phyloP scores from a whole-genome alignment of 2,113 vertebrate species.

The Theristicus caerulescens region DNA sequence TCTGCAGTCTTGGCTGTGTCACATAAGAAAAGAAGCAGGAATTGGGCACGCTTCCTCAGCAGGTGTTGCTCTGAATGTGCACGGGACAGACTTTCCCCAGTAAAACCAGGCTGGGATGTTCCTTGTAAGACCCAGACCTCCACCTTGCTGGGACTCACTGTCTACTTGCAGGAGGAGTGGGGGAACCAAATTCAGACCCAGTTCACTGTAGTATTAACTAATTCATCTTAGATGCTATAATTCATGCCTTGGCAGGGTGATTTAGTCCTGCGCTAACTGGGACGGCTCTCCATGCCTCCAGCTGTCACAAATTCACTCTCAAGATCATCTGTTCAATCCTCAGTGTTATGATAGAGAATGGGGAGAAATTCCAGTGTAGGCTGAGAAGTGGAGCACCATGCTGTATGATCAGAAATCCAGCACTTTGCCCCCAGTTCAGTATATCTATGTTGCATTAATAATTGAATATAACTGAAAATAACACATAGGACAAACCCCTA shows the following conservation, averaged over 20 bases:
- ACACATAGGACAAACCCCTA: neutral
- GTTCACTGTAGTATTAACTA: neutral
- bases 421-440: neutral
- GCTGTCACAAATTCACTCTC: neutral
- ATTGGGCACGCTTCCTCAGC: neutral
- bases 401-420: neutral
- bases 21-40: neutral
- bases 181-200: neutral
- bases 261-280: neutral
- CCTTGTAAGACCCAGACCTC: neutral
- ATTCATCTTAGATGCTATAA: neutral
- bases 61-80: neutral
- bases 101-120: neutral
- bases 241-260: neutral
- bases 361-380: neutral
- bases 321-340: neutral
- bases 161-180: neutral
- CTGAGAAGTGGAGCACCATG: neutral
- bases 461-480: neutral
- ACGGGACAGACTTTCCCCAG: neutral
- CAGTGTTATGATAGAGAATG: neutral
- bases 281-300: neutral
- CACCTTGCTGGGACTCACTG: neutral
- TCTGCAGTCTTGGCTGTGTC: neutral
- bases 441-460: neutral